These are phyloP conservation scores for Wiebesia pumilae DNA, from an alignment of 1,140 invertebrate genomes.

Conservation along the genomic window DNA sequence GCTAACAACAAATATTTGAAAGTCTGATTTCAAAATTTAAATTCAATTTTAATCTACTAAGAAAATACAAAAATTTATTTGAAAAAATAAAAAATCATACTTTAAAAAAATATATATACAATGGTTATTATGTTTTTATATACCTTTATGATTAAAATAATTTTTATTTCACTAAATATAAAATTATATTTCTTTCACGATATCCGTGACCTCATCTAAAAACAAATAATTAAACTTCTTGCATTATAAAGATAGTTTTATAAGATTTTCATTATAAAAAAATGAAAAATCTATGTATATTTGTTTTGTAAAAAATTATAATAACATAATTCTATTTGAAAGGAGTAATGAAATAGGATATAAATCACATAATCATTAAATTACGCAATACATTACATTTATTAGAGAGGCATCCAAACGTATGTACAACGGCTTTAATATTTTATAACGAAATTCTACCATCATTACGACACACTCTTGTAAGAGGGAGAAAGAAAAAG, in stretches of 20 bases:
- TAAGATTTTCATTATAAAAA: conserved; percentile 15
- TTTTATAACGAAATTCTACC: not conserved
- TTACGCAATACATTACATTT: conserved; percentile 5
- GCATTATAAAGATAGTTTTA: conserved; percentile 1
- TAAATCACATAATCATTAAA: not conserved
- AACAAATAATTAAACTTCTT: conserved; percentile 12
- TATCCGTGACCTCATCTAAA: conserved; percentile 19
- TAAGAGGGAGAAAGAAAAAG: not conserved
- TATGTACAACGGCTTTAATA: not conserved
- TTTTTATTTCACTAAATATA: not conserved
- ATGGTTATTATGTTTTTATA: not conserved
- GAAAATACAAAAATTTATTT: too few relatives aligned
- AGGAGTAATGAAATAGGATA: conserved; percentile 23
- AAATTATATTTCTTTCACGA: not conserved
- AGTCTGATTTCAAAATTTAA: too few relatives aligned
- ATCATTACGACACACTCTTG: not conserved
- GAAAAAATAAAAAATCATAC: too few relatives aligned
- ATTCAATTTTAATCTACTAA: too few relatives aligned
- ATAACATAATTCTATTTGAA: not conserved
- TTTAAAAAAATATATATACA: too few relatives aligned
- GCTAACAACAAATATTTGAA: too few relatives aligned
- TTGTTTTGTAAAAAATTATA: conserved; percentile 1
- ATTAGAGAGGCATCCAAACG: not conserved
- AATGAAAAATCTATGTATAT: not conserved
- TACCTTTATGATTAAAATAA: not conserved